Base-by-base conservation (phyloP, 1,140 invertebrate species). In the Ceratitis capitata region DNA sequence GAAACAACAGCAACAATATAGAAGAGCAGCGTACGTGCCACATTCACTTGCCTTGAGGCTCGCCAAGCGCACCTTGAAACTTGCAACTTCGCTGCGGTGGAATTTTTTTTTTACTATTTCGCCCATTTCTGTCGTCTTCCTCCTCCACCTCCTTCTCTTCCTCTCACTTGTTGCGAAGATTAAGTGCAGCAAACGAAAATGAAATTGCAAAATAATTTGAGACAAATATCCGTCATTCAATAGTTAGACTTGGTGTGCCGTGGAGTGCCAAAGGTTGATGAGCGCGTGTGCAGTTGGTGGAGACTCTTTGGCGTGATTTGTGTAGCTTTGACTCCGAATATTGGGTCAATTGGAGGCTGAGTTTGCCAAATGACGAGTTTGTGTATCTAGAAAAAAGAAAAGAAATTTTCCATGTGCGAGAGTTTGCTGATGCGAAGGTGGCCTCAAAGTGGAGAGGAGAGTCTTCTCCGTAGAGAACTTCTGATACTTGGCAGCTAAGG, bases 131-230 rank as follows among this genome's bases (percentile, higher is more conserved):
- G 16, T 78, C n/a, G 4, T 19, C 9, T 19, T 39, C 23, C 29
- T 26, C 12, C 10, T 47, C n/a, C n/a, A n/a, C n/a, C n/a, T n/a
- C n/a, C n/a, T 78, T 45, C 12, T 0, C 6, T 0, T 0, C n/a
- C 26, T 23, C 9, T 74, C 39, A 12, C 29, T 78, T 78, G n/a
- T 42, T 78, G 42, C 19, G 5, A 19, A 39, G 64, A 74, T 74
- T 39, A 42, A 74, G 64, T n/a, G 5, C 5, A 7, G 69, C 42
- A 78, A 78, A 45, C 39, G 69, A 78, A 78, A 78, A 78, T 78
- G 69, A 78, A 78, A 78, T 78, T 78, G 69, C 69, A 78, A 78
- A 78, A 78, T 78, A 78, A 78, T 78, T 78, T 78, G 69, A 78
- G 39, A 78, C 69, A 78, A 78, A 78, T 78, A 35, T 78, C n/a